phyloP scores from a whole-genome alignment of 1,140 invertebrate genomes.

The Philopotamus ludificatus region DNA sequence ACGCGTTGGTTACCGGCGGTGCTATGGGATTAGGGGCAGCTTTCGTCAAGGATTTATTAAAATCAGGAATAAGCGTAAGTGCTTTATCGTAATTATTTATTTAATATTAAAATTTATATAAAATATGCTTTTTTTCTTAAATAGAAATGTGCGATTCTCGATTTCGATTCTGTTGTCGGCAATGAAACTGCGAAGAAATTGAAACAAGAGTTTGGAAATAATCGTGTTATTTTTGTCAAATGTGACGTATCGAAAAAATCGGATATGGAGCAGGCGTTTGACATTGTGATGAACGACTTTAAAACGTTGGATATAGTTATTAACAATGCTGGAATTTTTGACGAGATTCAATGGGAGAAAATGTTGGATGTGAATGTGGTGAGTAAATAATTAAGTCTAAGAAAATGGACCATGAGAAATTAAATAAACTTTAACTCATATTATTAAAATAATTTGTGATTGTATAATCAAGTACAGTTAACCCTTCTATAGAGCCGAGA shows the following conservation, averaged over 20 bases:
- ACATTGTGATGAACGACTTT: slow-evolving; percentile 56
- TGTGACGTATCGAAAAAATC: slow-evolving; percentile 67
- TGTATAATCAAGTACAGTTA: too few species aligned
- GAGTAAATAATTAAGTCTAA: too few species aligned
- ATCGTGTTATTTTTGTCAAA: slow-evolving; percentile 47
- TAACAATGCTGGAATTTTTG: slow-evolving; percentile 62
- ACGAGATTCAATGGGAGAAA: slow-evolving; percentile 45
- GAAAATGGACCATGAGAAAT: too few species aligned
- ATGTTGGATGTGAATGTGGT: slow-evolving; percentile 52
- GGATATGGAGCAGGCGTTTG: slow-evolving; percentile 64
- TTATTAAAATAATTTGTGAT: too few species aligned
- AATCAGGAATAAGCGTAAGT: slow-evolving; percentile 47
- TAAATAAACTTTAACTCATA: too few species aligned
- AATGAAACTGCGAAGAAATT: too few species aligned
- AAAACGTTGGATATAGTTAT: slow-evolving; percentile 65
- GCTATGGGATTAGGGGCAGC: slow-evolving; percentile 53
- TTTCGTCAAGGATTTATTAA: slow-evolving; percentile 46
- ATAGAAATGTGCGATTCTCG: too few species aligned
- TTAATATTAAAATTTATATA: not conserved
- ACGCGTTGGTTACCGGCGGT: slow-evolving; percentile 52
- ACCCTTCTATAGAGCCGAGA: too few species aligned
- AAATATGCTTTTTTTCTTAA: not conserved
- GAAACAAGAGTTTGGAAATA: slow-evolving; percentile 41
- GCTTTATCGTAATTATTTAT: not conserved
- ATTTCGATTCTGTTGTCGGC: too few species aligned